Conservation (phyloP, 2,888 invertebrate species). For the Phaonia tiefii region DNA sequence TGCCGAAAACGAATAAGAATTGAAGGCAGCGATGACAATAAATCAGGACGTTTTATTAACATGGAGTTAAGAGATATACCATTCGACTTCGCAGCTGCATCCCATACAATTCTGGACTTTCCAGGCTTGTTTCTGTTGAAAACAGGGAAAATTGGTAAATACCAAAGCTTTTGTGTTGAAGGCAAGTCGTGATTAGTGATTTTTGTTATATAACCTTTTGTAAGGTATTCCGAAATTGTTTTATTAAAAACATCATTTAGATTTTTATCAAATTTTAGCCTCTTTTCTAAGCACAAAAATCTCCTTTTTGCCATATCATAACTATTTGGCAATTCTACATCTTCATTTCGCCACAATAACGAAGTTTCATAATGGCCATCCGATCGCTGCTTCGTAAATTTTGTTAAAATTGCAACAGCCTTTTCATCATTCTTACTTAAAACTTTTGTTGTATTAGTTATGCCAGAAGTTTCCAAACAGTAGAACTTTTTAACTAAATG, state of each 20-base stretch:
- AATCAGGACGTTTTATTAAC: constrained; percentile 52
- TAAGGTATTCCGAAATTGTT: not conserved
- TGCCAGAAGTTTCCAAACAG: no score
- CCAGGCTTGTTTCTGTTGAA: no score
- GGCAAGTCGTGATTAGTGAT: not conserved
- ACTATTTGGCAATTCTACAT: not conserved
- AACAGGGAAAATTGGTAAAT: no score
- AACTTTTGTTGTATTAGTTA: no score
- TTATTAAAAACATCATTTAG: not conserved
- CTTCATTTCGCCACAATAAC: constrained; percentile 37
- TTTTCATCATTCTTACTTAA: no score
- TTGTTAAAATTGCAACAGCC: not conserved
- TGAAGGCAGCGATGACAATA: constrained; percentile 56
- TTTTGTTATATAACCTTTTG: constrained; percentile 5
- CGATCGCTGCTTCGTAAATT: not conserved
- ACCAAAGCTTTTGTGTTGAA: not conserved
- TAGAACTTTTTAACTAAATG: no score
- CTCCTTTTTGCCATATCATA: constrained; percentile 58
- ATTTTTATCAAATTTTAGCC: not conserved
- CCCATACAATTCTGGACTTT: constrained; percentile 27
- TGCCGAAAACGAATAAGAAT: constrained; percentile 55
- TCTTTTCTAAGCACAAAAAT: constrained; percentile 42
- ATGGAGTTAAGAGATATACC: no score
- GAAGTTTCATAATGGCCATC: constrained; percentile 44
- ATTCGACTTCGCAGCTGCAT: no score